Evolutionary conservation across 2,888 invertebrate genomes (phyloP).

Genomic region (Cerastoderma edule): DNA sequence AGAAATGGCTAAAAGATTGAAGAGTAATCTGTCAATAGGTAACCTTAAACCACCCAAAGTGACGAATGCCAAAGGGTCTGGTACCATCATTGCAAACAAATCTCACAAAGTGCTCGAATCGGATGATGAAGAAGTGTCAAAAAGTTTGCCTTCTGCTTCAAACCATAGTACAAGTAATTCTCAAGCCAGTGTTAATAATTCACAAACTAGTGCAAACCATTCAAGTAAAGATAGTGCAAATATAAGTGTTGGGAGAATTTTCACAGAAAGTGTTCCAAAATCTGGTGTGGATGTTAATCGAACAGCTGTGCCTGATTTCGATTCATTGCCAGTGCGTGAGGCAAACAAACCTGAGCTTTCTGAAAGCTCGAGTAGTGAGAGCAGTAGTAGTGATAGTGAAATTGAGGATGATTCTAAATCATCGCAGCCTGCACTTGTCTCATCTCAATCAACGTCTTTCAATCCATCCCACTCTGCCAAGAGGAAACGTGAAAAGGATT

Average conservation of each 20-base stretch:
- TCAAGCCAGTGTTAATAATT: no score
- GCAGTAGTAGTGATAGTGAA: conserved; percentile 50
- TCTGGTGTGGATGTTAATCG: conserved; percentile 1
- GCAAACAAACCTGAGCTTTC: not conserved
- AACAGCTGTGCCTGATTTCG: conserved; percentile 36
- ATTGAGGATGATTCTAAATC: conserved; percentile 34
- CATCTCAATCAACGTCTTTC: conserved; percentile 38
- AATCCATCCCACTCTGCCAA: conserved; percentile 38
- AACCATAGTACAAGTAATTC: conserved; percentile 42
- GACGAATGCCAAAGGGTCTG: conserved; percentile 49
- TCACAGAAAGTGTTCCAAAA: conserved; percentile 17
- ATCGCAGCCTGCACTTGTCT: not conserved
- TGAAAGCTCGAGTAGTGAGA: conserved; percentile 39
- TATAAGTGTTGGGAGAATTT: conserved; percentile 15
- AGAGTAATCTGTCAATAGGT: conserved; percentile 9
- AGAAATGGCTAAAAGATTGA: conserved; percentile 20
- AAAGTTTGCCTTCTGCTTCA: conserved; percentile 30
- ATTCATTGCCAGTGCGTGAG: conserved; percentile 37
- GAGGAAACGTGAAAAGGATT: conserved; percentile 55
- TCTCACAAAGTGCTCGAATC: conserved; percentile 45
- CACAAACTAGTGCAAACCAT: conserved; percentile 16
- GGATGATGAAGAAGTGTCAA: conserved; percentile 15
- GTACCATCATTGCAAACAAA: conserved; percentile 32
- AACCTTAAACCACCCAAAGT: conserved; percentile 26
- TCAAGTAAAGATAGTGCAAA: conserved; percentile 19